phyloP scores from a whole-genome alignment of 2,888 invertebrate genomes.

The Lasioglossum pauxillum region DNA sequence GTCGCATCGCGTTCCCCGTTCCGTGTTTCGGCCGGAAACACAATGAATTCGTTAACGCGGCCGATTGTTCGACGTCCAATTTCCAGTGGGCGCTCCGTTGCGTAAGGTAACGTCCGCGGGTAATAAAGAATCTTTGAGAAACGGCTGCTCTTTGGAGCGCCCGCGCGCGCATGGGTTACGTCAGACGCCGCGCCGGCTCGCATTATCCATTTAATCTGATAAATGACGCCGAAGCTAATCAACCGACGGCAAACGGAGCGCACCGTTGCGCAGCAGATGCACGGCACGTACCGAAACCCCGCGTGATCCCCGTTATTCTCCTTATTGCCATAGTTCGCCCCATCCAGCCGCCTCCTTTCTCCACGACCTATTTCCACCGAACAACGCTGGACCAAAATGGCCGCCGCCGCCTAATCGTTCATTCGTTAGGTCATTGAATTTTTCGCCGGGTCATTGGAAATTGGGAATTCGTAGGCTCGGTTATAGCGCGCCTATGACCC shows the following conservation, averaged over 20 bases:
- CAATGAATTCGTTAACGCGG: constrained; percentile 42
- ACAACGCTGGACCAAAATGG: background rate
- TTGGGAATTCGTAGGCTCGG: too few relatives aligned
- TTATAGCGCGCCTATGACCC: too few relatives aligned
- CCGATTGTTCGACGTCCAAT: constrained; percentile 38
- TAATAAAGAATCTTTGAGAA: constrained; percentile 56
- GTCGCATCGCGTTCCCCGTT: background rate
- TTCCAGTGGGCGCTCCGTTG: constrained; percentile 33
- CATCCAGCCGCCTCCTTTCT: constrained; percentile 21
- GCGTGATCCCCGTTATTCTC: constrained; percentile 47
- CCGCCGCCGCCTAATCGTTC: background rate
- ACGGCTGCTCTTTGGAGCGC: constrained; percentile 20
- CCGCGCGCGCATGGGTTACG: constrained; percentile 37
- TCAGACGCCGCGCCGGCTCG: constrained; percentile 37
- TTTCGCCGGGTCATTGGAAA: background rate
- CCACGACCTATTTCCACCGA: constrained; percentile 45
- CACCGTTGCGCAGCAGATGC: constrained; percentile 44
- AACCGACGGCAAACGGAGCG: constrained; percentile 48
- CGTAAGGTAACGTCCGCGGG: constrained; percentile 24
- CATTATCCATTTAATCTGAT: constrained; percentile 63
- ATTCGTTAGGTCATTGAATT: background rate
- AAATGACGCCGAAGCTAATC: constrained; percentile 59
- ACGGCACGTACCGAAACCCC: constrained; percentile 51
- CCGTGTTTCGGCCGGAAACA: constrained; percentile 28
- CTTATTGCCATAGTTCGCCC: constrained; percentile 19